Base-by-base conservation (phyloP, 2,888 invertebrate species). In the Matsumyia berberina region DNA sequence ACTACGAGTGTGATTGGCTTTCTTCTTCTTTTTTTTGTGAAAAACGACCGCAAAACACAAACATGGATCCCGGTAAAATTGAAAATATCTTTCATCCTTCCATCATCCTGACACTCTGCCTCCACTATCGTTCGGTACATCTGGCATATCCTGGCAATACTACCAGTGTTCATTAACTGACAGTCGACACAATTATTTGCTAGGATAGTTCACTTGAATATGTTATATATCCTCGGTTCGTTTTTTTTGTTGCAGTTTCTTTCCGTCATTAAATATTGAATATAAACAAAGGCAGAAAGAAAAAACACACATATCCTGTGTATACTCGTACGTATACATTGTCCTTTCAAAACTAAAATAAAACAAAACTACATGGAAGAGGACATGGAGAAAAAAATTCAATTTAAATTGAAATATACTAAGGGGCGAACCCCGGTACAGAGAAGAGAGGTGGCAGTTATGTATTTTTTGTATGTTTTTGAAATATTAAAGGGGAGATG, bases 101-200 rank as follows among this genome's bases (percentile, higher is more conserved):
- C 60, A 82, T 82, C 82, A 82, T 44, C 9, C 37, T 66, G 64
- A 77, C 77, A 77, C 57, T 44, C 57, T 39, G 57, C 57, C 66
- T 35, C 58, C 31, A 35, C 53, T 46, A 44, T 66, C 53, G 60
- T 35, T 53, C 35, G 42, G 53, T 39, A 44, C 44, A 73, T 69
- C 33, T 70, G 81, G 76, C 73, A 83, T 58, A 79, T 79, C 83
- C 83, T 79, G 79, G 44, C 66, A 77, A 64, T 17, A 53, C 44
- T n/a, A 51, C 57, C 37, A 69, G 53, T 83, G 79, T 83, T 83
- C 83, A 79, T 83, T 83, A 79, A 83, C 79, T 83, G 78, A 79
- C 79, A 79, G 83, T 73, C 79, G 83, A 83, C 83, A 83, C 83
- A 79, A 83, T 83, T 83, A 83, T 79, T 79, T 73, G 83, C 83